phyloP scores from a whole-genome alignment of 2,797 vertebrate genomes.

The Gadopsis bispinosus region DNA sequence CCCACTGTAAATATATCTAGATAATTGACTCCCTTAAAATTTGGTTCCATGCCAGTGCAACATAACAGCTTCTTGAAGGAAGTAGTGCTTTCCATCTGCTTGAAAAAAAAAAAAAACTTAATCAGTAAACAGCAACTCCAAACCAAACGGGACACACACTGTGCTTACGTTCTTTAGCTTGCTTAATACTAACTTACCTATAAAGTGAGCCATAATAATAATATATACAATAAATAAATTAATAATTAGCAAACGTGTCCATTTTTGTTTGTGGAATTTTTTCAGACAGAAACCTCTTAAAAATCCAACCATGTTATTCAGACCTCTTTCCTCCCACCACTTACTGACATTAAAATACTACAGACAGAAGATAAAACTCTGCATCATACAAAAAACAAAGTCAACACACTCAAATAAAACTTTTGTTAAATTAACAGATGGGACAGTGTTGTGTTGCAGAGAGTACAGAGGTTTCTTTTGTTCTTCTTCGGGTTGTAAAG shows the following conservation, averaged over 20 bases:
- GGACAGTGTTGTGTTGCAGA: slow-evolving; percentile 1
- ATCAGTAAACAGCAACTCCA: neutral
- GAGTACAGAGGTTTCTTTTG: neutral
- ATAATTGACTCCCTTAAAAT: neutral
- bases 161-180: neutral
- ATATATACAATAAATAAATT: neutral
- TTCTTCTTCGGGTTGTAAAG: neutral
- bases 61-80: neutral
- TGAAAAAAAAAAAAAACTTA: neutral
- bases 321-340: slow-evolving; percentile 21
- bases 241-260: neutral
- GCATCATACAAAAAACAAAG: slow-evolving; percentile 34
- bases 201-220: slow-evolving; percentile 2
- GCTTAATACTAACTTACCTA: neutral
- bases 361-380: slow-evolving; percentile 32
- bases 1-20: slow-evolving; percentile 2
- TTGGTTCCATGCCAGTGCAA: neutral
- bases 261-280: neutral
- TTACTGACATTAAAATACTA: slow-evolving; percentile 11
- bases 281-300: neutral
- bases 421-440: neutral
- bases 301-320: slow-evolving; percentile 26
- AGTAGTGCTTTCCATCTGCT: neutral
- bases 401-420: slow-evolving; percentile 19
- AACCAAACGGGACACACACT: neutral